Percentiles rank a stretch among this genome's conserved stretches.
Evolutionary conservation across 2,888 invertebrate species (phyloP).

Genomic region (Melinopterus prodromus): DNA sequence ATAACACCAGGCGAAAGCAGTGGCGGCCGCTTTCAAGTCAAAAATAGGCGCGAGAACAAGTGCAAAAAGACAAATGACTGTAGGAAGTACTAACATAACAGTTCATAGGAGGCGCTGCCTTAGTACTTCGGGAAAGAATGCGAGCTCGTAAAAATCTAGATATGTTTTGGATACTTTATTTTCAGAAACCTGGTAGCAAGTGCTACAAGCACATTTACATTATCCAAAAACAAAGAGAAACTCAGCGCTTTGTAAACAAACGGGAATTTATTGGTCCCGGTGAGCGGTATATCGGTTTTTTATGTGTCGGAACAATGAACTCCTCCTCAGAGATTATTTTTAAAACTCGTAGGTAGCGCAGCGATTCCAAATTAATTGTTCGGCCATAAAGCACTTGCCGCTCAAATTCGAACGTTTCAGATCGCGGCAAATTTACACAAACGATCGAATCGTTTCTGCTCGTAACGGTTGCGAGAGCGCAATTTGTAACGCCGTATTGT

Average conservation of each 20-base stretch:
- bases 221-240: constrained; percentile 33
- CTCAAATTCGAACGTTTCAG: no score
- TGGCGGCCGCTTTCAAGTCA: not conserved
- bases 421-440: not conserved
- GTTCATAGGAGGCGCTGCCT: not conserved
- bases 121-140: constrained; percentile 27
- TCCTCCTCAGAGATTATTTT: constrained; percentile 33
- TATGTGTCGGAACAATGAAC: constrained; percentile 41
- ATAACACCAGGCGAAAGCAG: not conserved
- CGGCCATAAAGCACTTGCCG: not conserved
- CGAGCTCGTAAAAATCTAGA: constrained; percentile 32
- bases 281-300: constrained; percentile 22
- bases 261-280: constrained; percentile 30
- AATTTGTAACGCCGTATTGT: not conserved
- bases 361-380: not conserved
- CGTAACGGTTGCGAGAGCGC: not conserved
- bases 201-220: constrained; percentile 32
- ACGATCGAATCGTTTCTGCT: not conserved
- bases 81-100: constrained; percentile 4
- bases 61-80: constrained; percentile 4
- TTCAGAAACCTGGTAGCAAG: constrained; percentile 29
- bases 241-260: constrained; percentile 35
- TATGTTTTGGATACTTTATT: constrained; percentile 36
- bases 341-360: not conserved
- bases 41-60: constrained; percentile 4